These are phyloP conservation scores for Atrina japonica DNA, from an alignment of 2,888 invertebrate species.

Conservation along the genomic window DNA sequence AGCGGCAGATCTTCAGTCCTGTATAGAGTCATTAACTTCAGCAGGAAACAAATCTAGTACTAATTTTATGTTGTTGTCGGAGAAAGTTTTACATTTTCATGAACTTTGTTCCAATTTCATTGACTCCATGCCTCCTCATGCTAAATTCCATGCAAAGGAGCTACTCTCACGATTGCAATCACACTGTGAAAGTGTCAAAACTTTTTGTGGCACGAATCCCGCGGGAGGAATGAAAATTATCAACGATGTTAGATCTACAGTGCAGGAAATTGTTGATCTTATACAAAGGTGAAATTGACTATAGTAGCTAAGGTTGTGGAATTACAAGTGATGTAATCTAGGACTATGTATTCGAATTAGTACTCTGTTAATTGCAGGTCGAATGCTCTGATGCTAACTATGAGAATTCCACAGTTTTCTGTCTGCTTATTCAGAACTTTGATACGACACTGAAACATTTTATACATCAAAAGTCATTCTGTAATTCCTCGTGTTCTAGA, in stretches of 20 bases:
- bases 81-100: conserved; percentile 89
- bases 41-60: conserved; percentile 80
- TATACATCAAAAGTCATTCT: too few species aligned
- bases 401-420: too few species aligned
- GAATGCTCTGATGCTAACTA: too few species aligned
- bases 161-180: conserved; percentile 77
- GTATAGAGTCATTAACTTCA: conserved; percentile 70
- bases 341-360: too few species aligned
- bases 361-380: too few species aligned
- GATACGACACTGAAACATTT: too few species aligned
- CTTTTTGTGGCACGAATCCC: conserved; percentile 68
- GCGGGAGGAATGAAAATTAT: conserved; percentile 65
- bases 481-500: too few species aligned
- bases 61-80: conserved; percentile 90
- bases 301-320: neutral
- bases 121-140: conserved; percentile 91
- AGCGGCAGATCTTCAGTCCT: conserved; percentile 65
- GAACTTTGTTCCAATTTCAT: conserved; percentile 91
- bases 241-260: conserved; percentile 69
- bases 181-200: conserved; percentile 72
- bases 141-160: conserved; percentile 91
- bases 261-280: conserved; percentile 83
- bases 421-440: too few species aligned
- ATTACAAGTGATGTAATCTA: too few species aligned
- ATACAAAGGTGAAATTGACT: conserved; percentile 82